Evolutionary conservation across 1,140 invertebrate species (phyloP), one percentile per base, ranked within the genome.

Genomic region (Coptotermes formosanus): DNA sequence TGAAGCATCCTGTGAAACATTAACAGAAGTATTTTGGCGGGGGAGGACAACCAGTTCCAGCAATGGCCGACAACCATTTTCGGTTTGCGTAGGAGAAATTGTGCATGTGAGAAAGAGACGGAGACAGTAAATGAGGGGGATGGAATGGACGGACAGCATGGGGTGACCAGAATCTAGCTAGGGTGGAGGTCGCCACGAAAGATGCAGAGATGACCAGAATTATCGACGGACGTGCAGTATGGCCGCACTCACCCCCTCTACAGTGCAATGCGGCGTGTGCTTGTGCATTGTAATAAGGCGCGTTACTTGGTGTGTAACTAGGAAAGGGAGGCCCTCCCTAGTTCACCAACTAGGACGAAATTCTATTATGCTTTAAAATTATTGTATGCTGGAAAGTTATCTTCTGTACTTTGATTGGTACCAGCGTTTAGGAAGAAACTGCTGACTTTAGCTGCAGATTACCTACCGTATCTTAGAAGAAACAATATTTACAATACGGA

Each of bases 1-100:
- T 55, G 25, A 75, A 75, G 14, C 64, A n/a, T 14, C 64, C 64
- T 75, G n/a, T 75, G n/a, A 25, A 4, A 75, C 64, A 75, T 75
- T 75, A 75, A 75, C 64, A 75, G n/a, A 75, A 75, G 64, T 75
- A 75, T 75, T 75, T 75, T 75, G 64, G 64, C 64, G 64, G 64
- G 64, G 64, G 64, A 75, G 52, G 64, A 75, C 64, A 30, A 30
- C 64, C 25, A 75, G 64, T 30, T 75, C 64, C n/a, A 75, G 64
- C 64, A 75, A 75, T 75, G 64, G 64, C 64, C 64, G 64, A 75
- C 64, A 75, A 30, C 64, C 64, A 75, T 75, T 75, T 30, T 75
- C 64, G 64, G 64, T 75, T 75, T 30, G 64, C n/a, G 25, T 75
- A 75, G 64, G 64, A 75, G 64, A 25, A 75, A 75, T 75, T 75